Conservation (phyloP, 2,888 invertebrate genomes). For the Drosophila gaucha region DNA sequence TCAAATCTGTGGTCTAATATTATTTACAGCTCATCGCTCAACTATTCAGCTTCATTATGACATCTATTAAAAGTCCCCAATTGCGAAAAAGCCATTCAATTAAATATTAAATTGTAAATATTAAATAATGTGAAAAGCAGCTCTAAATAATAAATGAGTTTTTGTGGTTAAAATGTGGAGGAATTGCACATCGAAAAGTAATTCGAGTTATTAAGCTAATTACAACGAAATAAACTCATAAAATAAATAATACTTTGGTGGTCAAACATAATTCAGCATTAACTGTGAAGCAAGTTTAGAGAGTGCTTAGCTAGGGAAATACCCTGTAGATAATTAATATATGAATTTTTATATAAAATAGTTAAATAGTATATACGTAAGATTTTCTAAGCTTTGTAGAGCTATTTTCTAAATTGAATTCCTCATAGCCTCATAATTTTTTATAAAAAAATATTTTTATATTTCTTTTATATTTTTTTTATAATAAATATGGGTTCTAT, state of each 20-base stretch:
- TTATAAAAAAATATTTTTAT: no score
- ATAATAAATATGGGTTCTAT: no score
- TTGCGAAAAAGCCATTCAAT: slow-evolving; percentile 16
- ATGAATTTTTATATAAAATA: no score
- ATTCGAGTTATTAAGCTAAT: slow-evolving; percentile 37
- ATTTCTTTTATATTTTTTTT: no score
- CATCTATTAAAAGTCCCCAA: neutral
- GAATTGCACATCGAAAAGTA: slow-evolving; percentile 10
- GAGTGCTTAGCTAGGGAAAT: neutral
- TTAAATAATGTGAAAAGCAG: slow-evolving; percentile 19
- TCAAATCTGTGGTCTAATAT: neutral
- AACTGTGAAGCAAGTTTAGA: neutral
- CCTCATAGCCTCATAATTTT: no score
- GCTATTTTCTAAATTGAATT: no score
- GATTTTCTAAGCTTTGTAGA: no score
- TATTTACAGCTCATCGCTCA: no score
- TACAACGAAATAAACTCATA: slow-evolving; percentile 25
- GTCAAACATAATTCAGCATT: slow-evolving; percentile 7
- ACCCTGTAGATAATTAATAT: neutral
- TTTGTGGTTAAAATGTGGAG: slow-evolving; percentile 15
- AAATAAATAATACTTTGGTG: slow-evolving; percentile 7
- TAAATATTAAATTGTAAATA: slow-evolving; percentile 29
- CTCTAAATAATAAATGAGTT: slow-evolving; percentile 7
- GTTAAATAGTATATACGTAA: no score
- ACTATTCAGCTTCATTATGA: slow-evolving; percentile 1